phyloP scores from a whole-genome alignment of 2,888 invertebrate genomes.

The Ashinkailepas kermadecensis region DNA sequence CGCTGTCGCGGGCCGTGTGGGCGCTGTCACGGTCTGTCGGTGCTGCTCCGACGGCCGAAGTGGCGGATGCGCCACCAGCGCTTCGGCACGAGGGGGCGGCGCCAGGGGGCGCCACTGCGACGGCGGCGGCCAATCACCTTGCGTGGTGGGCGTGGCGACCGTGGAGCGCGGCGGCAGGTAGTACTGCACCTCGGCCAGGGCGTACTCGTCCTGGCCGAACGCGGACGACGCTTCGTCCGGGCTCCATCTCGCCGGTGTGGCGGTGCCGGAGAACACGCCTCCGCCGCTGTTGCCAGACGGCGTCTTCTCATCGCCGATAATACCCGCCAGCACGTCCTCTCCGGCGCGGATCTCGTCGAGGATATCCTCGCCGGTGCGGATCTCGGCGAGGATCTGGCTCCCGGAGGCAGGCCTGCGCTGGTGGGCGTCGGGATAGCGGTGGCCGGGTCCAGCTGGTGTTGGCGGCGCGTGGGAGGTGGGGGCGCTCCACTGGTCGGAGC shows the following conservation, averaged over 20 bases:
- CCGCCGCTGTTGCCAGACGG: too few relatives aligned
- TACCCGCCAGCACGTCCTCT: not conserved
- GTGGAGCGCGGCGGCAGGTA: not conserved
- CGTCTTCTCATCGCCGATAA: not conserved
- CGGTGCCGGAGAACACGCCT: too few relatives aligned
- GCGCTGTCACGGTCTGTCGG: not conserved
- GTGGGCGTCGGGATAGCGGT: not conserved
- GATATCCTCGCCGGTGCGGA: not conserved
- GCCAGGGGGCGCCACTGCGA: not conserved
- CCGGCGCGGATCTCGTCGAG: not conserved
- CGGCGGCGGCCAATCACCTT: too few relatives aligned
- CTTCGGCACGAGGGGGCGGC: constrained; percentile 15
- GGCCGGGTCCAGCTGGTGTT: not conserved
- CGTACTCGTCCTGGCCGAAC: too few relatives aligned
- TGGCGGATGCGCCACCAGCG: not conserved
- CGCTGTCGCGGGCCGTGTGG: not conserved
- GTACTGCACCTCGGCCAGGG: not conserved
- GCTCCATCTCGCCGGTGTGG: too few relatives aligned
- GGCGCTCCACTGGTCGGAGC: not conserved
- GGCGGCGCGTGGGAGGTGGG: not conserved
- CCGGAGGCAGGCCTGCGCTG: not conserved
- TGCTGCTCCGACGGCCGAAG: not conserved
- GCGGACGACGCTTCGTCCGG: too few relatives aligned
- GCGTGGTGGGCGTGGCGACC: not conserved
- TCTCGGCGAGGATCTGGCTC: not conserved